A percentile compares a stretch with the other conserved stretches of the same genome.
Conservation (phyloP, 2,888 invertebrate genomes). For the Dicyrtoma fusca region DNA sequence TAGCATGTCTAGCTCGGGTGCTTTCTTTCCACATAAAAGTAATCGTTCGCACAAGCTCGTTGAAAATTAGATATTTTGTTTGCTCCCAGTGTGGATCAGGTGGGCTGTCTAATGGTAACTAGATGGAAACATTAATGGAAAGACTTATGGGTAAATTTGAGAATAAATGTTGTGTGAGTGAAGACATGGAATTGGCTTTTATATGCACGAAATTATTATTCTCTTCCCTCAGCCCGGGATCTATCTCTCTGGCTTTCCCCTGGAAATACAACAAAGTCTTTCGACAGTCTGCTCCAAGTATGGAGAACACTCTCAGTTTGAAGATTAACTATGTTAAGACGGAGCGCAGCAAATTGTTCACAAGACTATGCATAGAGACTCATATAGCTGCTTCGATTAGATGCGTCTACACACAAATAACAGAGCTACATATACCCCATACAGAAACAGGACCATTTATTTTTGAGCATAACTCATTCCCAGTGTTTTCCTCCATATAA, state of each 20-base stretch:
- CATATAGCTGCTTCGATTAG: too few species aligned
- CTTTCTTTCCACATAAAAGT: background rate
- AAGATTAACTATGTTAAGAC: too few species aligned
- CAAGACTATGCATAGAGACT: too few species aligned
- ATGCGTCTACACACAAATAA: too few species aligned
- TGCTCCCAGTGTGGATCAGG: background rate
- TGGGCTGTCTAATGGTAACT: constrained; percentile 29
- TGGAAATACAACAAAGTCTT: too few species aligned
- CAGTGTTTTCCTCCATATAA: constrained; percentile 1
- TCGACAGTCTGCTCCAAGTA: too few species aligned
- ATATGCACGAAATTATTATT: constrained; percentile 14
- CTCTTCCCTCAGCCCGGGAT: too few species aligned
- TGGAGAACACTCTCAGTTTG: too few species aligned
- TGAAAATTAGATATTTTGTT: background rate
- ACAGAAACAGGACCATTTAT: too few species aligned
- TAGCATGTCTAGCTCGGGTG: background rate
- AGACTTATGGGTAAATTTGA: constrained; percentile 26
- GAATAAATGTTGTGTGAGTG: constrained; percentile 18
- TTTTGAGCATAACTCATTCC: background rate
- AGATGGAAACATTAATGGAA: constrained; percentile 32
- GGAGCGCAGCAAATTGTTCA: too few species aligned
- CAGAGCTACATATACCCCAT: too few species aligned
- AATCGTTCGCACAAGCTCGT: background rate
- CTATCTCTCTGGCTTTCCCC: too few species aligned
- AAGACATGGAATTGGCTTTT: constrained; percentile 16